Evolutionary conservation across 2,797 vertebrate species (phyloP).

Genomic region (Chiropotes sagulatus): DNA sequence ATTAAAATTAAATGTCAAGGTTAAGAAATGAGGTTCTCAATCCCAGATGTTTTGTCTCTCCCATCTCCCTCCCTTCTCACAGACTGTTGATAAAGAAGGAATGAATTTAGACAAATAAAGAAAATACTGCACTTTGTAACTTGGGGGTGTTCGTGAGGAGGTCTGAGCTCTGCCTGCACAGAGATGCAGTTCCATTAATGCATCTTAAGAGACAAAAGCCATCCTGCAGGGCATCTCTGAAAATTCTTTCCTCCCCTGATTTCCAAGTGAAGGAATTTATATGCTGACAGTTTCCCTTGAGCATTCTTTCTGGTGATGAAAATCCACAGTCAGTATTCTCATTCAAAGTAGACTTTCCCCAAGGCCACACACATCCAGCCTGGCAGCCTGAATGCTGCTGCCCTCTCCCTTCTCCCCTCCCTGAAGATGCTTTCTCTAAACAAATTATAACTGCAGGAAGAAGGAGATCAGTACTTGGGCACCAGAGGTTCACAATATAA

Average conservation of each 20-base stretch:
- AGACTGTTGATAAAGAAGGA: not conserved
- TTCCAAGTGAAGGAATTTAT: slow-evolving; percentile 66
- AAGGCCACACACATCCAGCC: slow-evolving; percentile 73
- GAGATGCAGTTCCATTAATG: slow-evolving; percentile 22
- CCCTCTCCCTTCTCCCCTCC: not conserved
- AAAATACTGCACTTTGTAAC: slow-evolving; percentile 12
- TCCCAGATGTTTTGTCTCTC: slow-evolving; percentile 37
- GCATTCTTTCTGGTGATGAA: slow-evolving; percentile 62
- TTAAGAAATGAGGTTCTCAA: not conserved
- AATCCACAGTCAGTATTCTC: slow-evolving; percentile 45
- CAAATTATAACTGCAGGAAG: slow-evolving; percentile 34
- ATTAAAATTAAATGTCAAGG: slow-evolving; percentile 31
- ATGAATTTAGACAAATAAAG: not conserved
- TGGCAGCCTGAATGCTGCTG: not conserved
- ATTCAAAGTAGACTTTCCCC: slow-evolving; percentile 67
- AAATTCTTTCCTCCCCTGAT: slow-evolving; percentile 40
- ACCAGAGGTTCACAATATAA: slow-evolving; percentile 48
- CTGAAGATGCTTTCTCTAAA: slow-evolving; percentile 56
- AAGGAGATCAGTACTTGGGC: not conserved
- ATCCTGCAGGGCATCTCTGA: slow-evolving; percentile 37
- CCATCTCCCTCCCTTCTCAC: not conserved
- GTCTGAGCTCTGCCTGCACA: not conserved
- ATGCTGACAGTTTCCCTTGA: slow-evolving; percentile 52
- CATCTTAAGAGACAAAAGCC: slow-evolving; percentile 65
- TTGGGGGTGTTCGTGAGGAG: not conserved